Base-by-base conservation (phyloP, 1,140 invertebrate species). In the Harlomillsia oculata region DNA sequence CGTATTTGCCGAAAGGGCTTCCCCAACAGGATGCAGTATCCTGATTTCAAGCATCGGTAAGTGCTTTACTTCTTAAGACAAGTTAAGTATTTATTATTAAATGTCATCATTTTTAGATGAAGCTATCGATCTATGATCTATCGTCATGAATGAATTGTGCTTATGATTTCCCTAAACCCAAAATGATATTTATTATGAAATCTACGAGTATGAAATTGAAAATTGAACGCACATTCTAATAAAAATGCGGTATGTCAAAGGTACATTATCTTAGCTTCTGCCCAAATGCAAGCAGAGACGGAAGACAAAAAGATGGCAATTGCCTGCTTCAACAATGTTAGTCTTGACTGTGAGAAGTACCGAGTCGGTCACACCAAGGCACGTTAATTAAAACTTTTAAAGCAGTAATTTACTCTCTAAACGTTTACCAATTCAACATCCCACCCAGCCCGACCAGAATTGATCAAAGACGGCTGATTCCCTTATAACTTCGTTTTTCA, bases 211-310 rank as follows among this genome's bases (percentile, higher is more conserved):
- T 21, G 18, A 29, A 21, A 18, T 28, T 32, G 14, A 14, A 3
- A 20, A n/a, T 18, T 5, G 16, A 13, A 52, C 32, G 23, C 5
- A 29, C n/a, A 18, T 9, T 46, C 13, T 39, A 46, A 58, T 56
- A 16, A 1, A 1, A 41, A n/a, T n/a, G 37, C 36, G 26, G 6
- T n/a, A 48, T 29, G 53, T 40, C 41, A 92, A 74, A 81, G 92
- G 80, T 98, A 98, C 82, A 91, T 91, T 80, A 97, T 98, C 78
- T 82, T 98, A 81, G 91, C 94, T 41, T 91, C 94, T 65, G 87
- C 88, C 69, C 83, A 83, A 71, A 90, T 91, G 82, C 79, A 84
- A 50, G 79, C 82, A 55, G 90, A 96, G 75, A 79, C 82, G 69
- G 81, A 87, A 65, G 82, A 85, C 45, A 89, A 89, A 76, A 80